Base-by-base conservation (phyloP, 2,797 vertebrate species). In the Simalia tracyae region DNA sequence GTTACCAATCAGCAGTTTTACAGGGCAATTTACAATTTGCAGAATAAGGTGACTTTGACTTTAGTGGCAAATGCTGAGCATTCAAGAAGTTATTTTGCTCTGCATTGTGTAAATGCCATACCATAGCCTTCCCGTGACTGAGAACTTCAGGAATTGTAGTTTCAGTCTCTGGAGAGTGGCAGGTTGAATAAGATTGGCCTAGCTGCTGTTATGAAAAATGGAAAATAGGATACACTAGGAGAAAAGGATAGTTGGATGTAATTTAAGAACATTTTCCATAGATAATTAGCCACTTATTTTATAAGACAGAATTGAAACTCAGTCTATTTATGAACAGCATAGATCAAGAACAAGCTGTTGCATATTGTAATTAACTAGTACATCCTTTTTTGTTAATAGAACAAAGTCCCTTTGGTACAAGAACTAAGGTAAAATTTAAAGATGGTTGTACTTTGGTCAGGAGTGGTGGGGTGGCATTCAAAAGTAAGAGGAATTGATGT, bases 361-460 rank as follows among this genome's bases (percentile, higher is more conserved):
- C 93, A n/a, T n/a, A 90, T 91, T 93, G 36, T 94, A 95, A 90
- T 89, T 92, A 94, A 95, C 89, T 86, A 94, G 92, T 92, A 92
- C 92, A 94, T 84, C 91, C 86, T 90, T 95, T 61, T 85, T 12
- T 95, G 93, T 95, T 95, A 96, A 95, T 96, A 95, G 7, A 91
- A 89, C 19, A 96, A 95, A 93, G 92, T 93, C 96, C 93, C 86
- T 93, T 90, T 85, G 86, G 2, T 72, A 88, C 93, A 93, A 93
- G 28, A 94, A 57, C 4, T 94, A 95, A 94, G 93, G 36, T 42
- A 68, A 89, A 92, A 92, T 24, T 26, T 64, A 19, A 89, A 26
- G 60, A 91, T 56, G 92, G 54, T 36, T 91, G 92, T 61, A 14
- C 0, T 36, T 57, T 91, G 60, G 46, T 91, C 63, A 90, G 17